Base-by-base conservation (phyloP, 2,888 invertebrate genomes). In the Agriopis leucophaearia region DNA sequence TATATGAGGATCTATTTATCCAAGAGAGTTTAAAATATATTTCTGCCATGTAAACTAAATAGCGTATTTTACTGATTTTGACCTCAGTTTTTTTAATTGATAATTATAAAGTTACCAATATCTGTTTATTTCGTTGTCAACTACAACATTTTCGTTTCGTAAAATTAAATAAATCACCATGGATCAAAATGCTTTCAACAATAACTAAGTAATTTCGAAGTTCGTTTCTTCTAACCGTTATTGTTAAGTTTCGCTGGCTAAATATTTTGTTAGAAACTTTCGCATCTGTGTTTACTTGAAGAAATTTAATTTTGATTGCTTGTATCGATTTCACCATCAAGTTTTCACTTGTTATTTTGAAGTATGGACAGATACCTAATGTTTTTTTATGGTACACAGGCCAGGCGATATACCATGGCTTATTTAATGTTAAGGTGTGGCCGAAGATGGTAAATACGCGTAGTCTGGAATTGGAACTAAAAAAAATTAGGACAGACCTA, bases 211-310 rank as follows among this genome's bases (percentile, higher is more conserved):
- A 76, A 81, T 83, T 80, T 71, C 78, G 83, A 81, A 81, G 81
- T 78, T 78, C 74, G 82, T 82, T 84, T 79, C 83, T 80, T 78
- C 69, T 80, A 80, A 80, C 77, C 74, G 78, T 79, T 75, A 76
- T 75, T 80, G 74, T 70, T 69, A 87, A 84, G 75, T 84, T 87
- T 74, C 64, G 68, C 66, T 72, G 64, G 65, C 68, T 77, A 84
- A 89, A 88, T 88, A 88, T 87, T 85, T 86, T 83, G 80, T 78
- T 74, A 70, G 74, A 75, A 82, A 83, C 78, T 85, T 81, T 71
- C 73, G 72, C 77, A 77, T 85, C 82, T 83, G 74, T 75, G 74
- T 79, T 80, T 75, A 79, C 75, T 68, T 66, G 47, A 36, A 10
- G 35, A 59, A 69, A 64, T 58, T 69, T 64, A 62, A 67, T 55